Base-by-base conservation (phyloP, 2,797 vertebrate genomes). In the Lacerta bilineata region DNA sequence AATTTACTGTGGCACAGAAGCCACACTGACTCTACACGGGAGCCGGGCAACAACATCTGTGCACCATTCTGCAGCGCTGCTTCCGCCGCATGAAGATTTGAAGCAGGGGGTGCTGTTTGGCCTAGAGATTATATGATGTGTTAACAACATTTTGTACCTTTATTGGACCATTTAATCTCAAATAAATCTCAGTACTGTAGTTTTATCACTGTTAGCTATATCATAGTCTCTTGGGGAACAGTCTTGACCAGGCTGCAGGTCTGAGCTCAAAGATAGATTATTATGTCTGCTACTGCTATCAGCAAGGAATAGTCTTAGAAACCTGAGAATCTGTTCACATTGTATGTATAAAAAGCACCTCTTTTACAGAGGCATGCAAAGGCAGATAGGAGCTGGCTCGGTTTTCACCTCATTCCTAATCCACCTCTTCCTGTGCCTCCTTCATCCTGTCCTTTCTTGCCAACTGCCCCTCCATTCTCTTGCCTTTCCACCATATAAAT, bases 81-180 rank as follows among this genome's bases (percentile, higher is more conserved):
- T 55, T 83, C 4, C 0, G 66, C 41, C 66, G 46, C 74, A 1
- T 0, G 39, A 23, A 55, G 61, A 0, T 0, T 1, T 2, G 75
- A 36, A 87, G 36, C 55, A 69, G 39, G 64, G 80, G 18, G 33
- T 89, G 50, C 4, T 8, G 68, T 17, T 20, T 80, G 1, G 68
- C 87, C 75, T 3, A 0, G 29, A 71, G 68, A 55, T 69, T 90
- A 75, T 0, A 61, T 36, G 0, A 1, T 1, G 27, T 18, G 1
- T 78, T 90, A 55, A 10, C 69, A 41, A 0, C 8, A 0, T 85
- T n/a, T 83, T 88, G 68, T 83, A 29, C 39, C 71, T 61, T 0
- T 0, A 18, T 83, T 77, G 27, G 46, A 36, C 69, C 50, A 87
- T 79, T 93, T 81, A 76, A 0, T 39, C 8, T 39, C 66, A 0